Percentiles rank a stretch among this genome's conserved stretches.
These are phyloP conservation scores for Morone saxatilis DNA, from an alignment of 2,113 vertebrate genomes.

Conservation along the genomic window DNA sequence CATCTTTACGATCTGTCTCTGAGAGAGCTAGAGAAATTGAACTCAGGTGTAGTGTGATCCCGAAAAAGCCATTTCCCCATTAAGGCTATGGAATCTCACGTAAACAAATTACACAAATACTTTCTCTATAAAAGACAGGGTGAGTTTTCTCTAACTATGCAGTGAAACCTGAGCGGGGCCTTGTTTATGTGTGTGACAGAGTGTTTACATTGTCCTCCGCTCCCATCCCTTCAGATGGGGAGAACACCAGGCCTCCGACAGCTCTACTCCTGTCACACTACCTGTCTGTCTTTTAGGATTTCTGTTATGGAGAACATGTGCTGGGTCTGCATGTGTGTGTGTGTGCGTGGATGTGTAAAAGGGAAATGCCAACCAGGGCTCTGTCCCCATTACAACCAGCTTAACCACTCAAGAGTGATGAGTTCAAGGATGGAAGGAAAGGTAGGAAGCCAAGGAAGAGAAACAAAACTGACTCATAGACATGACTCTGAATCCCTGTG, in stretches of 20 bases:
- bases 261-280: slow-evolving; percentile 74
- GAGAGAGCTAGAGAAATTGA: slow-evolving; percentile 79
- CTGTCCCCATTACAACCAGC: slow-evolving; percentile 56
- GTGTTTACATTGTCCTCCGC: slow-evolving; percentile 82
- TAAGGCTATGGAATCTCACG: slow-evolving; percentile 73
- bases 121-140: slow-evolving; percentile 76
- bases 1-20: slow-evolving; percentile 81
- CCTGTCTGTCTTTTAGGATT: slow-evolving; percentile 70
- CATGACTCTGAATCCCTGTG: slow-evolving; percentile 21
- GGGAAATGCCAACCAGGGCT: slow-evolving; percentile 50
- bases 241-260: slow-evolving; percentile 62
- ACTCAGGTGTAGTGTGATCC: slow-evolving; percentile 79
- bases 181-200: slow-evolving; percentile 81
- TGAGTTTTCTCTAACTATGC: slow-evolving; percentile 61
- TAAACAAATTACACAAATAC: slow-evolving; percentile 85
- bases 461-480: slow-evolving; percentile 22
- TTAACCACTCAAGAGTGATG: slow-evolving; percentile 50
- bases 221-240: slow-evolving; percentile 72
- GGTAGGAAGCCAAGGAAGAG: slow-evolving; percentile 12
- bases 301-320: slow-evolving; percentile 78
- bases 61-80: slow-evolving; percentile 78
- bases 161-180: slow-evolving; percentile 74
- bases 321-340: slow-evolving; percentile 13
- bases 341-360: slow-evolving; percentile 31
- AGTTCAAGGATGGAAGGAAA: slow-evolving; percentile 54